Evolutionary conservation across 2,797 vertebrate genomes (phyloP).

Genomic region (Acropternis orthonyx): DNA sequence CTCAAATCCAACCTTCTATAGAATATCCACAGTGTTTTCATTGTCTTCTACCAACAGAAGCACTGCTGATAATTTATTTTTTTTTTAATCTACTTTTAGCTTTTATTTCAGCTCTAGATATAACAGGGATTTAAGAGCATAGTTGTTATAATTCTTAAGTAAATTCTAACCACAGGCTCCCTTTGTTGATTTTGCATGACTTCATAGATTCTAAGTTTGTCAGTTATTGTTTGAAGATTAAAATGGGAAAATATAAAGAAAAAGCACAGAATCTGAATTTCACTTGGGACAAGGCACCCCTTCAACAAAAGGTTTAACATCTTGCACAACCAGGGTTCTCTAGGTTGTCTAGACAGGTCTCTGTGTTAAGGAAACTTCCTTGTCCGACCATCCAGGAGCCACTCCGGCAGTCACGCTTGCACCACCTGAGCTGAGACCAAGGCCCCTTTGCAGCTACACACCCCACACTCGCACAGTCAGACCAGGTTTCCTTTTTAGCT

Average conservation of each 20-base stretch:
- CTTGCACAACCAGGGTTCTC: neutral
- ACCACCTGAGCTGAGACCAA: neutral
- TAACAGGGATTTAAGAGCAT: neutral
- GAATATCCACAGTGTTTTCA: neutral
- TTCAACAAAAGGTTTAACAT: neutral
- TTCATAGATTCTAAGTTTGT: neutral
- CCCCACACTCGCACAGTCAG: neutral
- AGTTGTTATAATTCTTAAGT: neutral
- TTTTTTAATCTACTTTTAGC: neutral
- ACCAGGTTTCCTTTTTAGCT: neutral
- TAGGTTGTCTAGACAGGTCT: neutral
- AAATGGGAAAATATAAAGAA: neutral
- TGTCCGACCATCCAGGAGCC: neutral
- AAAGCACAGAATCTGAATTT: neutral
- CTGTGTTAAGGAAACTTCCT: neutral
- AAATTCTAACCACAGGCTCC: neutral
- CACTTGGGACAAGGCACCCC: neutral
- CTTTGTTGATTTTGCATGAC: conserved; percentile 10
- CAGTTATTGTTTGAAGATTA: neutral
- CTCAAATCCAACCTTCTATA: neutral
- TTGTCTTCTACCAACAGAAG: neutral
- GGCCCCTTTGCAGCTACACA: neutral
- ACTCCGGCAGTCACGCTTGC: neutral
- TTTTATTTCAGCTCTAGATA: neutral
- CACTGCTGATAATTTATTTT: neutral